Evolutionary conservation across 1,140 invertebrate species (phyloP).

Genomic region (Cydia amplana): DNA sequence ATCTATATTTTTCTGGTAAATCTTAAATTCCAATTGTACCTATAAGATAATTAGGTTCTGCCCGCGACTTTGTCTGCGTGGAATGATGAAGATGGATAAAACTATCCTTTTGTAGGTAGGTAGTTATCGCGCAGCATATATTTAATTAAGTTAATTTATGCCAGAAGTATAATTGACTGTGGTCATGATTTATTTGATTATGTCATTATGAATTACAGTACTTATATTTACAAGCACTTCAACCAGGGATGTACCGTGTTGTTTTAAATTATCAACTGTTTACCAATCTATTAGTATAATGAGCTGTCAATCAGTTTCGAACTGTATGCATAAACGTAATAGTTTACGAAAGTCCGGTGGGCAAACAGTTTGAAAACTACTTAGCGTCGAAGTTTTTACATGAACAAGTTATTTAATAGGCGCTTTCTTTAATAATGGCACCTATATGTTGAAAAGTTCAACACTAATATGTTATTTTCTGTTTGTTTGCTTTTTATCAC

Average conservation of each 20-base stretch:
- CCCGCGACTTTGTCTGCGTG: too few species aligned
- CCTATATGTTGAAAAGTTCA: not conserved
- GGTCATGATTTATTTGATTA: not conserved
- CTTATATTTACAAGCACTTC: not conserved
- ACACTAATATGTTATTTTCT: too few species aligned
- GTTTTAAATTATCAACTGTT: conserved; percentile 4
- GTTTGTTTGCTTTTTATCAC: too few species aligned
- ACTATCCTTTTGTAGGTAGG: too few species aligned
- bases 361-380: conserved; percentile 15
- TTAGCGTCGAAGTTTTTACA: not conserved
- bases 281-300: conserved; percentile 9
- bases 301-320: not conserved
- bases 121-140: too few species aligned
- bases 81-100: too few species aligned
- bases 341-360: not conserved
- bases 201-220: not conserved
- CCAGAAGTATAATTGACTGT: not conserved
- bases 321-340: conserved; percentile 12
- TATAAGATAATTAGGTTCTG: too few species aligned
- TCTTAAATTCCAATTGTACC: too few species aligned
- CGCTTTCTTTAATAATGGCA: not conserved
- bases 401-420: not conserved
- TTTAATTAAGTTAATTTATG: too few species aligned
- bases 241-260: not conserved
- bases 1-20: too few species aligned